Base-by-base conservation (phyloP, 92 coral and sea anemone species). In the Siderastrea siderea region DNA sequence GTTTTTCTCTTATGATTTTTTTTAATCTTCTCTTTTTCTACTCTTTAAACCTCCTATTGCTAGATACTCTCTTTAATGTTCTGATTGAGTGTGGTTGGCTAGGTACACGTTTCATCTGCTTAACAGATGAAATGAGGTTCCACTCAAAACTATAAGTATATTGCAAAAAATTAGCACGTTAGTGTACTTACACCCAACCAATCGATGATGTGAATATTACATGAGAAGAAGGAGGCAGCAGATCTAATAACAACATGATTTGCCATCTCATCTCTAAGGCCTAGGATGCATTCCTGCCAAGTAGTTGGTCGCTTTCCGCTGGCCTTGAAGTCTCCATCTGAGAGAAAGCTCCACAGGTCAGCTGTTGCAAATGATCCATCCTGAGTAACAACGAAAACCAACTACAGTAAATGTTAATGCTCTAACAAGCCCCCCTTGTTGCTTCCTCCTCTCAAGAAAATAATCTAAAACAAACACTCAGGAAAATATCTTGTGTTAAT, bases 261-360 rank as follows among this genome's bases (percentile, higher is more conserved):
- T 49, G 90, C 94, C 94, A 90, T 86, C 71, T 90, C 91, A 81
- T 90, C 75, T 68, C 66, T 64, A 51, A 90, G 76, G 71, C 82
- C 94, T 26, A 90, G 45, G 67, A 90, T 88, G n/a, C 77, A 75
- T 43, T 81, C 91, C 12, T 59, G 43, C 94, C 94, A 91, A 47
- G 94, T 91, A 60, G 45, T 45, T 80, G 91, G 94, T 45, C 91
- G 78, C 46, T 86, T 68, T 47, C 48, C 67, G 14, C 72, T 63
- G 65, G 78, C 45, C 54, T 84, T 68, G 62, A 81, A 88, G 82
- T 88, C 91, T 15, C 75, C 87, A 88, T 75, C 75, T 55, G 91
- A 59, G 14, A 88, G 87, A 63, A 59, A 88, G 58, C 74, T 47
- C 54, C 80, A 67, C 61, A 80, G 78, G 77, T 80, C 91, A 3